Evolutionary conservation across 1,140 invertebrate species (phyloP), one percentile per base, ranked within the genome.

Genomic region (Panagrolaimus sp.): DNA sequence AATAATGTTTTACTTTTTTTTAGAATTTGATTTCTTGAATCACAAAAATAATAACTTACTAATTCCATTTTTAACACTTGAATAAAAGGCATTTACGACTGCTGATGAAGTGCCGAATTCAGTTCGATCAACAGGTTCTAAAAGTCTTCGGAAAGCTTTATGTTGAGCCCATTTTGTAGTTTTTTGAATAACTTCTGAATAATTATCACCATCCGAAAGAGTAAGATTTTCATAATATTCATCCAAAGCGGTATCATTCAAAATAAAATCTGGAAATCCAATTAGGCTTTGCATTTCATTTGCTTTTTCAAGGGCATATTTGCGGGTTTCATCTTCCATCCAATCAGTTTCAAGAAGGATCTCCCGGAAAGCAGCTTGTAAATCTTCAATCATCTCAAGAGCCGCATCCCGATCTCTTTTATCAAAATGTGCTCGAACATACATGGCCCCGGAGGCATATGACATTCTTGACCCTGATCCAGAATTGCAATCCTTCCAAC

Each of bases 341-440:
- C 80, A 82, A 43, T 82, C 72, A 55, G 70, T 77, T 14, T 73
- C 68, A 17, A 67, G 43, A 1, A 83, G 45, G 63, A 83, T 76
- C 28, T 68, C 63, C 5, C 45, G 72, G 65, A 82, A 82, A 1
- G 79, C 63, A 14, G 70, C 63, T 43, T 69, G 48, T 0, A 82
- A 65, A 58, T 82, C 74, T 43, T 72, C 63, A 17, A 83, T 78
- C 78, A 82, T 83, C 17, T 80, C 80, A 26, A 76, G 26, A 12
- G 80, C 79, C 38, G 73, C 73, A 14, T 67, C 62, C 14, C 72
- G 58, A 58, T 78, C 73, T 38, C 58, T 44, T 15, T 55, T 44
- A 43, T 74, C 44, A 52, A 78, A 78, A 48, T 80, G 71, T 24
- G 77, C 63, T 7, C 76, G 63, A 1, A 78, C 78, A 43, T 78